phyloP scores from a whole-genome alignment of 2,113 vertebrate species.

The Vulpes ferrilata region DNA sequence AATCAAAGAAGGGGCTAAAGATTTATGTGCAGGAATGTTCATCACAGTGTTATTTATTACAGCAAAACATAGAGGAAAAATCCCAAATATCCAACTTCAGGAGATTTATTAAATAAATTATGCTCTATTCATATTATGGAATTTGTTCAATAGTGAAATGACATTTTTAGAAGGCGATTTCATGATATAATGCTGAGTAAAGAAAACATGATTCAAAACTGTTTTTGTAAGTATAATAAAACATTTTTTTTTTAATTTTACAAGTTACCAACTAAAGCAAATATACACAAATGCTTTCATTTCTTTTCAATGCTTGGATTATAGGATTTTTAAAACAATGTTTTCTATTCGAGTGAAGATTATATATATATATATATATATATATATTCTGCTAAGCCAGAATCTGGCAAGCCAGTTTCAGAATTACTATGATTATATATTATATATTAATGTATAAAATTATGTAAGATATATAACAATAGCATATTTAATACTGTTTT shows the following conservation, averaged over 20 bases:
- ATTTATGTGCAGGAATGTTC: constrained; percentile 73
- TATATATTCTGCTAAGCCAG: not conserved
- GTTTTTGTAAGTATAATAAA: constrained; percentile 12
- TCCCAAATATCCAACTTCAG: constrained; percentile 33
- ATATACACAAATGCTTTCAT: constrained; percentile 12
- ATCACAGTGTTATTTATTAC: constrained; percentile 65
- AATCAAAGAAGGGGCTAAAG: constrained; percentile 65
- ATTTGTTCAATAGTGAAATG: constrained; percentile 20
- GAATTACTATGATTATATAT: not conserved
- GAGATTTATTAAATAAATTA: constrained; percentile 70
- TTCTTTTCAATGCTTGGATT: not conserved
- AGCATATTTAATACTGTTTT: not conserved
- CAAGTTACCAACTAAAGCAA: constrained; percentile 6
- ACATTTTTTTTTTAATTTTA: not conserved
- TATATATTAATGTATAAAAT: not conserved
- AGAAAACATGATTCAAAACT: constrained; percentile 57
- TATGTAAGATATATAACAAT: not conserved
- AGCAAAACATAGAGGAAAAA: constrained; percentile 73
- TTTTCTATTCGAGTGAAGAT: not conserved
- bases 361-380: not conserved
- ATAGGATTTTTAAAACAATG: not conserved
- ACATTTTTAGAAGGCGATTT: constrained; percentile 40
- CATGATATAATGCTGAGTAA: not conserved
- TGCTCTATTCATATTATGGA: constrained; percentile 17
- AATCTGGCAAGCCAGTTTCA: not conserved